phyloP scores from a whole-genome alignment of 2,113 vertebrate genomes.

The Sorex araneus region DNA sequence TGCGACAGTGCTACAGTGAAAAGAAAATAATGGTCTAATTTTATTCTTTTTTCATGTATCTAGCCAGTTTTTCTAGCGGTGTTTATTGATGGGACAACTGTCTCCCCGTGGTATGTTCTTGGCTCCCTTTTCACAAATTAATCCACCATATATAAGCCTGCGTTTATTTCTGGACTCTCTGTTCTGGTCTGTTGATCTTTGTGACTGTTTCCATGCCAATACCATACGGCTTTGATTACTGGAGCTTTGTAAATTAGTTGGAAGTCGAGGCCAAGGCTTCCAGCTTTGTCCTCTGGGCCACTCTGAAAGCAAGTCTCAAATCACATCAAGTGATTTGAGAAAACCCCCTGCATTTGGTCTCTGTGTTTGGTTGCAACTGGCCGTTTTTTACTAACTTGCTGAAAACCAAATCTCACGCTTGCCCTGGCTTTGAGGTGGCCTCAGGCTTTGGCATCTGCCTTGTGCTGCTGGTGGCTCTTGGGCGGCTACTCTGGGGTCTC shows the following conservation, averaged over 20 bases:
- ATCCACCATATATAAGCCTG: not conserved
- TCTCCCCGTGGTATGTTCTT: not conserved
- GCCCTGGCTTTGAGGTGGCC: not conserved
- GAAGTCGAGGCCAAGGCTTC: not conserved
- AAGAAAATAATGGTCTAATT: not conserved
- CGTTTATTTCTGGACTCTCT: not conserved
- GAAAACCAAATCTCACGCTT: not conserved
- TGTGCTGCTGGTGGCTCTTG: not conserved
- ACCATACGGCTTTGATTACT: not conserved
- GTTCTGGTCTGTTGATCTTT: too few relatives aligned
- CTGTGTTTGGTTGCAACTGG: not conserved
- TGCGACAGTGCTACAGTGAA: too few relatives aligned
- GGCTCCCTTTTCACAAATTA: not conserved
- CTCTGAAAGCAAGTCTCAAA: not conserved
- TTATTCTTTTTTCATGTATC: too few relatives aligned
- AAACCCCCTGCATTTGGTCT: too few relatives aligned
- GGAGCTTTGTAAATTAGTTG: not conserved
- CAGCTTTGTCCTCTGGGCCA: not conserved
- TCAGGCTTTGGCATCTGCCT: too few relatives aligned
- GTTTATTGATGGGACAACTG: too few relatives aligned
- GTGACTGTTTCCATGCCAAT: too few relatives aligned
- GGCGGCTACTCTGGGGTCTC: not conserved
- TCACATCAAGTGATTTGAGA: not conserved
- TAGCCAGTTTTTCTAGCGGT: too few relatives aligned
- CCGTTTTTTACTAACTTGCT: not conserved